Evolutionary conservation across 2,888 invertebrate genomes (phyloP), one percentile per base, ranked within the genome.

Genomic region (Eupithecia vulgata): DNA sequence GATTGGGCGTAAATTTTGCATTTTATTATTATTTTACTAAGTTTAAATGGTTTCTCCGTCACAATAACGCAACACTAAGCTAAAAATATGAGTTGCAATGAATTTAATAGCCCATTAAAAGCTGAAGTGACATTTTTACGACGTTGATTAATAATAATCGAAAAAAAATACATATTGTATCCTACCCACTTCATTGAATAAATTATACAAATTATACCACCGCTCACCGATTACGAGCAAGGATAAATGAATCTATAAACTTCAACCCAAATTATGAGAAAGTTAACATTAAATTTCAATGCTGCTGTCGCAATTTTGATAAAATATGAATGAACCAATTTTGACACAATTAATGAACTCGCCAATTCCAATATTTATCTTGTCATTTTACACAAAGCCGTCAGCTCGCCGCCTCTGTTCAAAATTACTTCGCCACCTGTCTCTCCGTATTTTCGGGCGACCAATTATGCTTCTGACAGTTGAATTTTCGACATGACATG

Each of bases 381-480:
- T 62, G 72, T 73, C 62, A 68, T 77, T 81, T 80, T 78, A 78
- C 62, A 76, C 59, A 75, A 76, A 74, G 76, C 79, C 72, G 77
- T 78, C 77, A 59, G 57, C 68, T 73, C 67, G 74, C 78, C 75
- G 75, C 75, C 77, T 78, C 76, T 70, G 80, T 85, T 85, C 87
- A 88, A 87, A 79, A 76, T 76, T 75, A 76, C 84, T 85, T 87
- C 83, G 81, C 84, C 87, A 86, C 85, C 87, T 87, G 90, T 86
- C 90, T 84, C 82, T 80, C 84, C 79, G 84, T 84, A 88, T 87
- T 88, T 91, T 87, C 90, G 86, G 88, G 89, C 88, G 90, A 93
- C 94, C 95, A 95, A 95, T 95, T 95, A 95, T 89, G 90, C 85
- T 92, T 93, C 90, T 94, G 95, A 95, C 95, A 95, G 95, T 91